These are phyloP conservation scores for Pandion haliaetus DNA, from an alignment of 2,113 vertebrate species.

Conservation along the genomic window DNA sequence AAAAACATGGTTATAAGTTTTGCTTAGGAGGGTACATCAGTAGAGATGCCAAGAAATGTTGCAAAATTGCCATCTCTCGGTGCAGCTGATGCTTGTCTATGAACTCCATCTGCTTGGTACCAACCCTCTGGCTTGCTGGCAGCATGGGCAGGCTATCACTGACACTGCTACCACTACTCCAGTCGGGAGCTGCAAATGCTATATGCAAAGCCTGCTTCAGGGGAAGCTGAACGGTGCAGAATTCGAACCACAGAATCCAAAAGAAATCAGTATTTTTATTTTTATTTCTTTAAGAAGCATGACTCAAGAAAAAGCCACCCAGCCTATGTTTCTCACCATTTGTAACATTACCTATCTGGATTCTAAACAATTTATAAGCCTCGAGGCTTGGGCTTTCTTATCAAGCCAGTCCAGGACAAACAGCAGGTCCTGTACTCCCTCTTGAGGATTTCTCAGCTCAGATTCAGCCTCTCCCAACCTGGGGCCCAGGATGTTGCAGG, in stretches of 20 bases:
- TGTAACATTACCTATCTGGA: background rate
- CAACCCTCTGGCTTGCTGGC: background rate
- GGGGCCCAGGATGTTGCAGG: background rate
- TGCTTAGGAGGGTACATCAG: background rate
- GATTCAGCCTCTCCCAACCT: background rate
- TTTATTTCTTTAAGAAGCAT: background rate
- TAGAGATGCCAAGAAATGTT: background rate
- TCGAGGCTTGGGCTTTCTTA: background rate
- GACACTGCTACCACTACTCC: background rate
- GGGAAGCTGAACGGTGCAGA: background rate
- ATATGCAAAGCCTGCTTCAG: background rate
- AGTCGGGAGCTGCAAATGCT: background rate
- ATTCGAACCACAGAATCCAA: background rate
- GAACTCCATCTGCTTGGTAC: background rate
- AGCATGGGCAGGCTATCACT: background rate
- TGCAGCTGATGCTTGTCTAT: background rate
- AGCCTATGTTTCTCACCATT: background rate
- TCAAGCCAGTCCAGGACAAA: background rate
- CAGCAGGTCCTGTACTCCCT: background rate
- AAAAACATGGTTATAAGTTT: fast-evolving
- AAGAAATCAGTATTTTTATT: background rate
- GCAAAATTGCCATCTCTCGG: background rate
- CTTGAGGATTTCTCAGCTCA: background rate
- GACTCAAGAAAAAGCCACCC: background rate
- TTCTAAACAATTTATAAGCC: background rate